Evolutionary conservation across 2,888 invertebrate species (phyloP).

Genomic region (Drosophila pseudotalamancana): DNA sequence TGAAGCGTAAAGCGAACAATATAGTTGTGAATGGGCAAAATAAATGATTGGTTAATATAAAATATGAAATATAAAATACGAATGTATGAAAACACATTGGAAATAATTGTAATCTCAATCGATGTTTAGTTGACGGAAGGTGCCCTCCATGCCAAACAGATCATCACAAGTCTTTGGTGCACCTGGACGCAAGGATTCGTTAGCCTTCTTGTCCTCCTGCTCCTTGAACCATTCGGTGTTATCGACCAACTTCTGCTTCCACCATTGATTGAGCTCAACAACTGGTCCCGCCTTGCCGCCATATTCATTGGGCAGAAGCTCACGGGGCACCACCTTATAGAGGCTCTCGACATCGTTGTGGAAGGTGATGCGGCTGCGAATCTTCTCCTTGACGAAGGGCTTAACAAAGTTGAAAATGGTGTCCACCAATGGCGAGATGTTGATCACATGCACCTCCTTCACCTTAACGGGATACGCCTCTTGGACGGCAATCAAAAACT

Average conservation of each 20-base stretch:
- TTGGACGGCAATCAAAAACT: slow-evolving; percentile 93
- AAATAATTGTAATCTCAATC: slow-evolving; percentile 85
- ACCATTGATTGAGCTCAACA: slow-evolving; percentile 89
- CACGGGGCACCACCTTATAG: slow-evolving; percentile 91
- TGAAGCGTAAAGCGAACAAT: slow-evolving; percentile 68
- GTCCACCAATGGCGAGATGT: slow-evolving; percentile 92
- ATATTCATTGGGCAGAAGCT: slow-evolving; percentile 92
- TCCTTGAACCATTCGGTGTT: slow-evolving; percentile 92
- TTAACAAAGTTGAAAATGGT: slow-evolving; percentile 94
- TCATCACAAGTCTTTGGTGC: slow-evolving; percentile 94
- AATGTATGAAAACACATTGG: slow-evolving; percentile 17
- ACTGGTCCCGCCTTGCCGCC: slow-evolving; percentile 92
- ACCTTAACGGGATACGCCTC: slow-evolving; percentile 95
- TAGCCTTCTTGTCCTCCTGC: slow-evolving; percentile 91
- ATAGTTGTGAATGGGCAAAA: slow-evolving; percentile 35
- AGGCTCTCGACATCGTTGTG: slow-evolving; percentile 90
- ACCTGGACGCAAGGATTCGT: slow-evolving; percentile 92
- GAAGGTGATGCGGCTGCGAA: slow-evolving; percentile 91
- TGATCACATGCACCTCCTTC: slow-evolving; percentile 94
- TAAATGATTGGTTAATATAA: slow-evolving; percentile 56
- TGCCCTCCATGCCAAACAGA: slow-evolving; percentile 94
- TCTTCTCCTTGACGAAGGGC: slow-evolving; percentile 94
- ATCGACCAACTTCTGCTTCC: slow-evolving; percentile 91
- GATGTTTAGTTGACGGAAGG: slow-evolving; percentile 93
- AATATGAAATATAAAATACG: slow-evolving; percentile 37